Evolutionary conservation across 2,888 invertebrate species (phyloP).

Genomic region (Antheraea assamensis): DNA sequence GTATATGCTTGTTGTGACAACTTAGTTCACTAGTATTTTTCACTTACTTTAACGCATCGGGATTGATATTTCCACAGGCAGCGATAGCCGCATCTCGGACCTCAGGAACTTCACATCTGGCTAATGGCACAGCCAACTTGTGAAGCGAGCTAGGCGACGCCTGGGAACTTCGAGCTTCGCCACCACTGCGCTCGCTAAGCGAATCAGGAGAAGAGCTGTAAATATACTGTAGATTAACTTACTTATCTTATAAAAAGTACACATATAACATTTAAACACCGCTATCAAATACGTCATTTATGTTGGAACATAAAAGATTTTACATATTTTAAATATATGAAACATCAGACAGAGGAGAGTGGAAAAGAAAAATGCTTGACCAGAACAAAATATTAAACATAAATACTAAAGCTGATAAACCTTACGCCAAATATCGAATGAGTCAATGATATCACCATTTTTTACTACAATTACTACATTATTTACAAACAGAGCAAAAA

Average conservation of each 20-base stretch:
- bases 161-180: slow-evolving; percentile 86
- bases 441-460: not conserved
- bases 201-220: slow-evolving; percentile 95
- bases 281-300: not conserved
- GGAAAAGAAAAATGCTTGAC: too few relatives aligned
- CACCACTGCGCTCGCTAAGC: slow-evolving; percentile 91
- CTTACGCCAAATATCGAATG: not conserved
- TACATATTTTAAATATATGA: not conserved
- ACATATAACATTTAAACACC: not conserved
- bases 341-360: too few relatives aligned
- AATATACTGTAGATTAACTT: not conserved
- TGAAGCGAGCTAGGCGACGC: slow-evolving; percentile 94
- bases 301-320: not conserved
- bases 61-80: slow-evolving; percentile 97
- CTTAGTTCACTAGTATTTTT: not conserved
- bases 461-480: not conserved
- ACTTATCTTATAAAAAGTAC: not conserved
- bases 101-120: slow-evolving; percentile 96
- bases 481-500: slow-evolving; percentile 5
- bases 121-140: slow-evolving; percentile 94
- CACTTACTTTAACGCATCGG: slow-evolving; percentile 94
- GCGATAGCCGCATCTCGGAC: slow-evolving; percentile 96
- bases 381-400: not conserved
- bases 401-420: not conserved
- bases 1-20: not conserved